Base-by-base conservation (phyloP, 2,113 vertebrate species). In the Todiramphus chloris region DNA sequence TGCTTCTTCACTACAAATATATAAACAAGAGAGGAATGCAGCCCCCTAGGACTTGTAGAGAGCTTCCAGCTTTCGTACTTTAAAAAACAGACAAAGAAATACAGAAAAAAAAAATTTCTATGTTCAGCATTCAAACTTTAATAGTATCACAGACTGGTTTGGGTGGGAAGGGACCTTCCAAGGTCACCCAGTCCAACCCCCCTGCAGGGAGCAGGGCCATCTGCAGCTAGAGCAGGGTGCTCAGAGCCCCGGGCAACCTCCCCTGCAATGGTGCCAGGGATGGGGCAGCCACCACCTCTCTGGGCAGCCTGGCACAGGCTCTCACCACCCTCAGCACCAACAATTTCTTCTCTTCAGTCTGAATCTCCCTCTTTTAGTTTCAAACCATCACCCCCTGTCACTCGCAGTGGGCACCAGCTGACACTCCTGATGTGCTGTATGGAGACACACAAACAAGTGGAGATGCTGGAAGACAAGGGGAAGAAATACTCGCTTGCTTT, bases 401-500 rank as follows among this genome's bases (percentile, higher is more conserved):
- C 83, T 74, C 7, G 1, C 79, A 37, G 76, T 0, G 6, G 5
- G 37, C 50, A 4, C 39, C 8, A 2, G 2, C 59, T 66, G 9
- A 21, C 5, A 6, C 0, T 0, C n/a, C 84, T 31, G 31, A 21
- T 5, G 46, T 33, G n/a, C 33, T 50, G 28, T 6, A 0, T 3
- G 74, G 86, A 72, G 15, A 30, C 43, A 21, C 1, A 1, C 3
- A 20, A 44, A 63, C 51, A 16, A 20, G 3, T 10, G 10, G 2
- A 58, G 80, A 55, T 44, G 55, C 4, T 31, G 53, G 53, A 51
- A 80, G 62, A 35, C 69, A 28, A 68, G 39, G 14, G 53, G 51
- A 91, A 86, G 93, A 95, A 90, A 92, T 90, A 89, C 83, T 67
- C 27, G 7, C 51, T 44, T 25, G 62, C 77, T 95, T 76, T 68